phyloP scores from a whole-genome alignment of 1,140 invertebrate species.

The Heliconius himera region DNA sequence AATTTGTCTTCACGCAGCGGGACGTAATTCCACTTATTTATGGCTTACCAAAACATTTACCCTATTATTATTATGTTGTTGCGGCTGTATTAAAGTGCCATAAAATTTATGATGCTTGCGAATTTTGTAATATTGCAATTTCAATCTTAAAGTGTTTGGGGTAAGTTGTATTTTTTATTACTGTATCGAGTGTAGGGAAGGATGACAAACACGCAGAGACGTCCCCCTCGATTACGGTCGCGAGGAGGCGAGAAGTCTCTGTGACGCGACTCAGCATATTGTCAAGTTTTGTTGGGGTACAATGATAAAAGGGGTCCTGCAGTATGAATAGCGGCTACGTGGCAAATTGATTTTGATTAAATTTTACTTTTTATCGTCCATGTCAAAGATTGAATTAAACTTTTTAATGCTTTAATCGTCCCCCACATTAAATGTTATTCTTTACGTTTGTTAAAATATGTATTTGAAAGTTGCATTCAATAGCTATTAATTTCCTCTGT shows the following conservation, averaged over 20 bases:
- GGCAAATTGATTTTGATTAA: slow-evolving; percentile 76
- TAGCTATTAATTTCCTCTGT: slow-evolving; percentile 4
- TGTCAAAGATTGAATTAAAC: slow-evolving; percentile 32
- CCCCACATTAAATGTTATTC: slow-evolving; percentile 18
- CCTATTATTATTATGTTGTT: slow-evolving; percentile 79
- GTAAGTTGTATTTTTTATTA: slow-evolving; percentile 14
- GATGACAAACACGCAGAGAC: slow-evolving; percentile 70
- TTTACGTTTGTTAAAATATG: slow-evolving; percentile 6
- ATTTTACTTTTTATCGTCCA: slow-evolving; percentile 53
- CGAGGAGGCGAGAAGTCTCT: slow-evolving; percentile 69
- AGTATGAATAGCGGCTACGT: slow-evolving; percentile 58
- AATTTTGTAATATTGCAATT: slow-evolving; percentile 38
- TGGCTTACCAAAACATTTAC: slow-evolving; percentile 81
- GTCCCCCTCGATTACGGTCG: slow-evolving; percentile 73
- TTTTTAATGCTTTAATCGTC: slow-evolving; percentile 31
- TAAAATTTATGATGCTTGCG: slow-evolving; percentile 79
- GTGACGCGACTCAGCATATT: slow-evolving; percentile 75
- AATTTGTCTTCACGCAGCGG: slow-evolving; percentile 52
- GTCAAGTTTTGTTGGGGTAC: slow-evolving; percentile 51
- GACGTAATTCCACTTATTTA: slow-evolving; percentile 72
- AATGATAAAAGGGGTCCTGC: slow-evolving; percentile 58
- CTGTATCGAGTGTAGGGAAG: slow-evolving; percentile 46
- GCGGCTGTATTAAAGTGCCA: slow-evolving; percentile 79
- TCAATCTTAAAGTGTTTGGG: slow-evolving; percentile 7
- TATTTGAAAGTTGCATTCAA: slow-evolving; percentile 12